Evolutionary conservation across 1,140 invertebrate genomes (phyloP).

Genomic region (Hyphantria cunea): DNA sequence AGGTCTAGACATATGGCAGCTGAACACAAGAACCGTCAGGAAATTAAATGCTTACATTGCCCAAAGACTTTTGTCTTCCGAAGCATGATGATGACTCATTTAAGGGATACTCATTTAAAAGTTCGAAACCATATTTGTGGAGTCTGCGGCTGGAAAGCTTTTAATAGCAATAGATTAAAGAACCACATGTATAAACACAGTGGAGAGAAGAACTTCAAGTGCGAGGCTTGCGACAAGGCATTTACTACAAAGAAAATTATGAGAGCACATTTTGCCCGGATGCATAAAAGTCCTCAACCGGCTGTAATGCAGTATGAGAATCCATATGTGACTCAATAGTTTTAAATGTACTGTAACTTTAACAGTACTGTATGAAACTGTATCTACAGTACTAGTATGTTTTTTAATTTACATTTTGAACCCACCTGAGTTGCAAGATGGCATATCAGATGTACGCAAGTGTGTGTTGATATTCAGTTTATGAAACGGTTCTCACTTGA

Average conservation of each 20-base stretch:
- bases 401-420: too few relatives aligned
- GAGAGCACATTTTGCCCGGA: slow-evolving; percentile 63
- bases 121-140: slow-evolving; percentile 65
- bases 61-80: slow-evolving; percentile 72
- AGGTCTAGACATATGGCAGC: slow-evolving; percentile 64
- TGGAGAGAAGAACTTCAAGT: slow-evolving; percentile 74
- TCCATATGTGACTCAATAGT: slow-evolving; percentile 43
- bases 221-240: slow-evolving; percentile 65
- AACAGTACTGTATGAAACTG: too few relatives aligned
- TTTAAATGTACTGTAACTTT: background rate
- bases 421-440: too few relatives aligned
- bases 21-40: slow-evolving; percentile 65
- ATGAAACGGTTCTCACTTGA: too few relatives aligned
- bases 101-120: slow-evolving; percentile 66
- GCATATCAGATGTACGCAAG: too few relatives aligned
- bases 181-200: slow-evolving; percentile 76
- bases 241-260: slow-evolving; percentile 74
- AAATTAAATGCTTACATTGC: slow-evolving; percentile 68
- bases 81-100: slow-evolving; percentile 74
- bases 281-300: slow-evolving; percentile 57
- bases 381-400: too few relatives aligned
- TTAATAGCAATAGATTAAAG: slow-evolving; percentile 63
- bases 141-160: slow-evolving; percentile 69
- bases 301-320: slow-evolving; percentile 50
- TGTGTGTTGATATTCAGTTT: too few relatives aligned